phyloP scores from a whole-genome alignment of 2,888 invertebrate species.

The Rhimphoctona megacephalus region DNA sequence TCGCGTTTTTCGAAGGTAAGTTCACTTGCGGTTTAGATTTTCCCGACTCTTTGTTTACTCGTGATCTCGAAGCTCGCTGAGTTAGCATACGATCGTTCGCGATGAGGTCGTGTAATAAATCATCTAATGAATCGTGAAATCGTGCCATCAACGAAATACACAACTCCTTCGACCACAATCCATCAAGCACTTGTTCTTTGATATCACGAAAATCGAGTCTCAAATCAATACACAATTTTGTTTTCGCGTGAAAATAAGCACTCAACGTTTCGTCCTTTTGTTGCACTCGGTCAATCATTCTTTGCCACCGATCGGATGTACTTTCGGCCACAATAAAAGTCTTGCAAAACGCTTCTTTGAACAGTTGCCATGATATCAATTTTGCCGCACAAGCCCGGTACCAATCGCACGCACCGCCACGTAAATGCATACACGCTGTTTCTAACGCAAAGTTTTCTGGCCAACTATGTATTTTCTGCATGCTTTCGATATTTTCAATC shows the following conservation, averaged over 20 bases:
- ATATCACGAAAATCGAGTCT: background rate
- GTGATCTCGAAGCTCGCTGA: background rate
- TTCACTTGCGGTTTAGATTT: too few species aligned
- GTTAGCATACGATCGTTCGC: background rate
- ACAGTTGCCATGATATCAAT: too few species aligned
- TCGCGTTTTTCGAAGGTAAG: too few species aligned
- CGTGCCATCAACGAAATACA: background rate
- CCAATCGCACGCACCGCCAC: too few species aligned
- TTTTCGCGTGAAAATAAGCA: background rate
- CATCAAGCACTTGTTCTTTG: background rate
- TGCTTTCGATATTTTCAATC: too few species aligned
- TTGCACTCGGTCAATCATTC: background rate
- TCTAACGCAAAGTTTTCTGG: too few species aligned
- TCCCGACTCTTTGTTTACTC: too few species aligned
- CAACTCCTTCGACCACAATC: slow-evolving; percentile 4
- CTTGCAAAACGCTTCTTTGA: too few species aligned
- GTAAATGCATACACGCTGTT: too few species aligned
- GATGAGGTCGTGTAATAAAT: background rate
- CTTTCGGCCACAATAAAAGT: background rate
- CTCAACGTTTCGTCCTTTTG: slow-evolving; percentile 14
- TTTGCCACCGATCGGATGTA: background rate
- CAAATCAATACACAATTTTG: background rate
- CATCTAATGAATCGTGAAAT: background rate
- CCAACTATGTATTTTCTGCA: too few species aligned
- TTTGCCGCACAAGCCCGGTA: too few species aligned